Conservation (phyloP, 2,797 vertebrate genomes). For the Brachymystax lenok region DNA sequence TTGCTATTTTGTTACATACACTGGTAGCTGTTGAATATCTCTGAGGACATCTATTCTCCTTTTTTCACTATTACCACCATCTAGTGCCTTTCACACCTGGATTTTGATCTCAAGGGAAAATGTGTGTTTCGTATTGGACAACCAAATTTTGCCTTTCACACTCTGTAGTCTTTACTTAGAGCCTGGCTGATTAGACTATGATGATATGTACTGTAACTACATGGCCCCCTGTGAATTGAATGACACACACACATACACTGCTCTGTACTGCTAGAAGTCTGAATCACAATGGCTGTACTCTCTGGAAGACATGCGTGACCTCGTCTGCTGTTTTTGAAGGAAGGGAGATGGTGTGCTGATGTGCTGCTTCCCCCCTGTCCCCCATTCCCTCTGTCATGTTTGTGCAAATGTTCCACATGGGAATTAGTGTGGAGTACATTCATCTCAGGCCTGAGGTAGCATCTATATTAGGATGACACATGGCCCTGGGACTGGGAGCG, state of each 20-base stretch:
- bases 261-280: neutral
- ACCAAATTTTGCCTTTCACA: neutral
- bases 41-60: neutral
- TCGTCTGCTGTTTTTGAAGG: conserved; percentile 60
- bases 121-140: neutral
- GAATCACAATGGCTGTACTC: conserved; percentile 1
- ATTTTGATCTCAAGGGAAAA: too few species aligned
- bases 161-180: too few species aligned
- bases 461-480: conserved; percentile 79
- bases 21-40: too few species aligned
- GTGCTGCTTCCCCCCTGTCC: neutral
- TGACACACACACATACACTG: neutral
- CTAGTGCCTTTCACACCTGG: neutral
- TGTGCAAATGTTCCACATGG: conserved; percentile 70
- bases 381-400: conserved; percentile 57
- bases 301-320: conserved; percentile 49
- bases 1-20: neutral
- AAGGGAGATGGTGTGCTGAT: neutral
- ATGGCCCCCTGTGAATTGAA: neutral
- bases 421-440: conserved; percentile 62
- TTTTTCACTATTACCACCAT: neutral
- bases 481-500: conserved; percentile 69
- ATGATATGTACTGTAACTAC: neutral
- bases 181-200: conserved; percentile 2
- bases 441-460: conserved; percentile 65